Conservation (phyloP, 2,797 vertebrate genomes). For the Lepus oiostolus region DNA sequence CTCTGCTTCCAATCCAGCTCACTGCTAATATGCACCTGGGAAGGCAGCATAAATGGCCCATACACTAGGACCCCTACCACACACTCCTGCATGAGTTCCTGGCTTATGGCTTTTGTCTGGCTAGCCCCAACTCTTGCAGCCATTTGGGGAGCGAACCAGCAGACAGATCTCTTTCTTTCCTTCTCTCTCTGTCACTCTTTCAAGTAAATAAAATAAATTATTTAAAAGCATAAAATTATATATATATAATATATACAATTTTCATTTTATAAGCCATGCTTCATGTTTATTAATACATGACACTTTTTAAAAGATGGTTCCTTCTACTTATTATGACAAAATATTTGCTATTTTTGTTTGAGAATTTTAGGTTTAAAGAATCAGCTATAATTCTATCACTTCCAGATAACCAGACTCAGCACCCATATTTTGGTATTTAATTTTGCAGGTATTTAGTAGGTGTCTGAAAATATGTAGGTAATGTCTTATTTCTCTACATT, state of each 20-base stretch:
- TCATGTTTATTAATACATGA: neutral
- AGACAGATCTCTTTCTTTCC: no score
- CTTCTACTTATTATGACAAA: slow-evolving; percentile 2
- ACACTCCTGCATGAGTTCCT: no score
- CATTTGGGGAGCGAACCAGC: no score
- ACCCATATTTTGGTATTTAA: slow-evolving; percentile 24
- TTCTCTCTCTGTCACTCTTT: neutral
- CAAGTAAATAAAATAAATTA: neutral
- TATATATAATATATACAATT: neutral
- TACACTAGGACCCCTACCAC: no score
- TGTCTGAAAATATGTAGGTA: slow-evolving; percentile 42
- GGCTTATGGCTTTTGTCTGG: no score
- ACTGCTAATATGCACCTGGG: no score
- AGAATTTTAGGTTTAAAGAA: slow-evolving; percentile 14
- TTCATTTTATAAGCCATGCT: slow-evolving; percentile 26
- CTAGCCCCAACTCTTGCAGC: no score
- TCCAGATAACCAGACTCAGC: neutral
- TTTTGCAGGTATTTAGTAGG: slow-evolving; percentile 41
- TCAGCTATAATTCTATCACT: slow-evolving; percentile 37
- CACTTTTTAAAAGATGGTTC: neutral
- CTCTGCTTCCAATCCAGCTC: no score
- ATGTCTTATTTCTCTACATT: slow-evolving; percentile 52
- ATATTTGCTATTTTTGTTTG: neutral
- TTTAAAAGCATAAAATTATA: neutral
- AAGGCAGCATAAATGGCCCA: no score